Conservation (phyloP, 1,140 invertebrate genomes). For the Drosophila trapezifrons region DNA sequence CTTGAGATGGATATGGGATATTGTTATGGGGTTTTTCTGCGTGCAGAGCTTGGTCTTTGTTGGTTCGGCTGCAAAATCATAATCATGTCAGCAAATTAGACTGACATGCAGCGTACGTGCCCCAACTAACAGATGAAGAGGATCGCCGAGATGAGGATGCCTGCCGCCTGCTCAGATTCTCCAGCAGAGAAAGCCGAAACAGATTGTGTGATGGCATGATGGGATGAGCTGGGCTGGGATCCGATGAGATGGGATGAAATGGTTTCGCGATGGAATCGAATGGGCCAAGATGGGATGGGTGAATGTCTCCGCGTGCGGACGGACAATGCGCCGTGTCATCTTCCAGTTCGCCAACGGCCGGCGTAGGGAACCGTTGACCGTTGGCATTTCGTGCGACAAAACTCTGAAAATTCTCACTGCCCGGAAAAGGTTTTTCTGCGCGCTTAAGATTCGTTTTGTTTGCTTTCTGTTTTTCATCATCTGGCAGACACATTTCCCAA, state of each 20-base stretch:
- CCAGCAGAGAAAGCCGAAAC: slow-evolving; percentile 40
- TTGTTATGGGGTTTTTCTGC: slow-evolving; percentile 6
- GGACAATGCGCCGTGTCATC: slow-evolving; percentile 70
- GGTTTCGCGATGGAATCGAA: slow-evolving; percentile 25
- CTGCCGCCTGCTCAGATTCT: slow-evolving; percentile 7
- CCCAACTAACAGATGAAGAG: slow-evolving; percentile 77
- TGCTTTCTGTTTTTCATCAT: slow-evolving; percentile 59
- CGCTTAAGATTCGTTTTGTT: slow-evolving; percentile 30
- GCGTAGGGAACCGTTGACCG: slow-evolving; percentile 64
- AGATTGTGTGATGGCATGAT: slow-evolving; percentile 37
- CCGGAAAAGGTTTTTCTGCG: slow-evolving; percentile 48
- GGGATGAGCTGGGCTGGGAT: slow-evolving; percentile 15
- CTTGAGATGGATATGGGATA: background rate
- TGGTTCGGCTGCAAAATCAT: slow-evolving; percentile 72
- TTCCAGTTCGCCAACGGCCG: slow-evolving; percentile 76
- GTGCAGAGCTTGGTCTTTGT: slow-evolving; percentile 34
- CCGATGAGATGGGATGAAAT: slow-evolving; percentile 16
- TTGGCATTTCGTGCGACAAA: slow-evolving; percentile 77
- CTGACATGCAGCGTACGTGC: slow-evolving; percentile 79
- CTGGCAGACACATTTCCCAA: slow-evolving; percentile 71
- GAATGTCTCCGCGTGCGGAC: slow-evolving; percentile 62
- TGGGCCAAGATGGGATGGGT: slow-evolving; percentile 39
- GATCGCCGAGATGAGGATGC: slow-evolving; percentile 54
- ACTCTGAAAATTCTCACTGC: slow-evolving; percentile 66
- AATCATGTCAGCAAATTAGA: slow-evolving; percentile 82